Conservation (phyloP, 2,113 vertebrate genomes). For the Macheiramphus alcinus region DNA sequence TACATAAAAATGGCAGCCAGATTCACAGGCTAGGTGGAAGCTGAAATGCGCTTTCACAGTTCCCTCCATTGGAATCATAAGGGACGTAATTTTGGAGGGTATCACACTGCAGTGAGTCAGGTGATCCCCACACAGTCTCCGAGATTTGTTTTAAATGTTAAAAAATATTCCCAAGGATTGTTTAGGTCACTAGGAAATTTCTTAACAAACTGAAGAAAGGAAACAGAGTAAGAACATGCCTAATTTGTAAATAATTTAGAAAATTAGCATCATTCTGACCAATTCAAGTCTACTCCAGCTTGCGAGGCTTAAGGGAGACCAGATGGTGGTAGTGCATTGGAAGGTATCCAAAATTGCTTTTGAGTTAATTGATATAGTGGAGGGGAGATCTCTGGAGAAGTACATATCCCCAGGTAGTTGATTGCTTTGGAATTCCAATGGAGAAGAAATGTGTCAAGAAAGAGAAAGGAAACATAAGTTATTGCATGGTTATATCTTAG, state of each 20-base stretch:
- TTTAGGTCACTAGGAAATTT: background rate
- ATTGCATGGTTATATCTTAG: conserved; percentile 34
- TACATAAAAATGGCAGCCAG: background rate
- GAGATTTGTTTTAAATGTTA: background rate
- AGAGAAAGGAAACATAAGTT: conserved; percentile 54
- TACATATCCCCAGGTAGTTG: conserved; percentile 69
- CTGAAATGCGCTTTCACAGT: background rate
- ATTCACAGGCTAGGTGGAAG: background rate
- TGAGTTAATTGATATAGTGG: conserved; percentile 72
- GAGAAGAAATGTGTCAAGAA: conserved; percentile 68
- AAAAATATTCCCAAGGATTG: background rate
- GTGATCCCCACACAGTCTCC: background rate
- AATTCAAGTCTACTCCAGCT: conserved; percentile 65
- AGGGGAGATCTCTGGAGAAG: conserved; percentile 64
- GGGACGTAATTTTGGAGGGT: background rate
- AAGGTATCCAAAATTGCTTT: conserved; percentile 71
- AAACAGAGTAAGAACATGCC: conserved; percentile 10
- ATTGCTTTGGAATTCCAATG: conserved; percentile 73
- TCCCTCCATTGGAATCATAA: accelerated
- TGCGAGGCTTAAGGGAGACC: conserved; percentile 64
- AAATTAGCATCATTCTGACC: conserved; percentile 71
- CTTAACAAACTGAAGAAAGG: conserved; percentile 25
- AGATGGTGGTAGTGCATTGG: conserved; percentile 69
- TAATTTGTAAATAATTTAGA: conserved; percentile 75
- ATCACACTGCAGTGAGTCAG: background rate